Evolutionary conservation across 2,797 vertebrate species (phyloP), one percentile per base, ranked within the genome.

Genomic region (Chiroxiphia lanceolata): DNA sequence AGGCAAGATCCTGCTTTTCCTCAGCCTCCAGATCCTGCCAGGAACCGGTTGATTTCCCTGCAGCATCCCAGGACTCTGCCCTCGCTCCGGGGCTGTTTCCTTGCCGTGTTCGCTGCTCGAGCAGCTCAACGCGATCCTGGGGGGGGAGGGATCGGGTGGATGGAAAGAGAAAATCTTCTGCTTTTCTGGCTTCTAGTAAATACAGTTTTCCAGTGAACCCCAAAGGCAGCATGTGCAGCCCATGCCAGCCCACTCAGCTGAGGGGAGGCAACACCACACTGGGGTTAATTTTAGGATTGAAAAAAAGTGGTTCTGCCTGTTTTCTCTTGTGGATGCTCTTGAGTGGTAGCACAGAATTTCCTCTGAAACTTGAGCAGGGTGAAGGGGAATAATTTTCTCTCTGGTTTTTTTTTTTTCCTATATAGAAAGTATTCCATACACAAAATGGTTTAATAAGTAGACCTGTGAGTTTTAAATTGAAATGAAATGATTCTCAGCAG

Each of bases 271-370:
- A 36, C 3, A 6, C 29, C 2, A 9, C 42, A 4, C 22, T 1
- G 11, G 17, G 26, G 10, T 87, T 82, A 11, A 26, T 90, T 84
- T 82, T 57, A 70, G 10, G 64, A 25, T 8, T 0, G 3, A 21
- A 15, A 78, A 61, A 72, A 42, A 63, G n/a, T 34, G 27, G 81
- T 94, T 68, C 31, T 82, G 44, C 15, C n/a, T 56, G 29, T 63
- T 77, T 92, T 71, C 56, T 48, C 65, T 45, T 47, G 64, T 2
- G 60, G 83, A 42, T 70, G 50, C 40, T 94, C 48, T 85, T 68
- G 6, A 80, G 71, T 42, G 54, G 89, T 47, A 87, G 78, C 11
- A 1, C 74, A 83, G 93, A 94, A 96, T 95, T 96, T 94, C 92
- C 83, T 87, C 86, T 61, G 94, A 31, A 94, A 95, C 65, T 59